phyloP scores from a whole-genome alignment of 2,797 vertebrate genomes.

The Ammospiza maritima region DNA sequence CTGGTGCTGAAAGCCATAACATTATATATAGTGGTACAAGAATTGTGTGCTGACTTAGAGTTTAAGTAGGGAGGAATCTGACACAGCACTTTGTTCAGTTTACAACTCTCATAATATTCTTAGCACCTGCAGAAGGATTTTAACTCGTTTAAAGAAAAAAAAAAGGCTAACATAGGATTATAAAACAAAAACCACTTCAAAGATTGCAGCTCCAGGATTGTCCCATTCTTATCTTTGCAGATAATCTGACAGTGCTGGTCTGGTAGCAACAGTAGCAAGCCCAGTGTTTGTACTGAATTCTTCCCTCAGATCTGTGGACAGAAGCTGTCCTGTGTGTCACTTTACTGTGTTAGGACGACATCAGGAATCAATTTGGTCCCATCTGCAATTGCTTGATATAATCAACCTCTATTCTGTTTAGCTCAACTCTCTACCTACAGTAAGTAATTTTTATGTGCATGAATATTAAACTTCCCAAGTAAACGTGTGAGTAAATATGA shows the following conservation, averaged over 20 bases:
- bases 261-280: background rate
- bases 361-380: constrained; percentile 40
- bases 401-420: constrained; percentile 23
- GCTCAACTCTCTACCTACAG: background rate
- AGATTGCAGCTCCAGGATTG: background rate
- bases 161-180: background rate
- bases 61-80: constrained; percentile 2
- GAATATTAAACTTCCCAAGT: constrained; percentile 44
- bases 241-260: background rate
- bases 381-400: constrained; percentile 9
- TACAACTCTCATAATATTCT: background rate
- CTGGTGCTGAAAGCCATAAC: background rate
- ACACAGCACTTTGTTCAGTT: constrained; percentile 1
- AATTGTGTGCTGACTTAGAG: constrained; percentile 6
- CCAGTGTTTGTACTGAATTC: background rate
- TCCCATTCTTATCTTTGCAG: background rate
- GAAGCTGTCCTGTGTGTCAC: background rate
- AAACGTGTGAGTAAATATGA: constrained; percentile 30
- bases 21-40: background rate
- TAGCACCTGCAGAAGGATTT: constrained; percentile 13
- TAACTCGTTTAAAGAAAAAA: background rate
- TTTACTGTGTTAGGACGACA: background rate
- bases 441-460: constrained; percentile 13
- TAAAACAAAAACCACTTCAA: background rate
- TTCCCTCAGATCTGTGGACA: background rate